Percentiles rank a stretch among this genome's conserved stretches.
Evolutionary conservation across 2,797 vertebrate species (phyloP).

Genomic region (Cebuella pygmaea): DNA sequence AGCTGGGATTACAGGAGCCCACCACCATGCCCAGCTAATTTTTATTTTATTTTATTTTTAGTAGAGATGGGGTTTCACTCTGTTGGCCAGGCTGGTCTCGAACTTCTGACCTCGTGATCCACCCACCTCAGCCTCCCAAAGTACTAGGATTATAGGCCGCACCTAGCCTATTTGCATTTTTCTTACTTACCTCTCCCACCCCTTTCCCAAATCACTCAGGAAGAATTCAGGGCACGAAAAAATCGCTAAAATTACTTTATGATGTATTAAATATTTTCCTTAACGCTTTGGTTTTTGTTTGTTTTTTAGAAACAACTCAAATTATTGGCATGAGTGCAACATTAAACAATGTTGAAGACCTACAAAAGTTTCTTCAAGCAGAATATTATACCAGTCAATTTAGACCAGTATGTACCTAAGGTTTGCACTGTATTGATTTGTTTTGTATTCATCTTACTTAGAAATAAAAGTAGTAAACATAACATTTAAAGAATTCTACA

Average conservation of each 20-base stretch:
- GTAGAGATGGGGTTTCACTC: too few relatives aligned
- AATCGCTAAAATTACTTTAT: constrained; percentile 10
- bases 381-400: constrained; percentile 94
- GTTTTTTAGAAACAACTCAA: constrained; percentile 90
- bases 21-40: too few relatives aligned
- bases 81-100: too few relatives aligned
- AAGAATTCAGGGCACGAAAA: constrained; percentile 8
- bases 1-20: too few relatives aligned
- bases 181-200: not conserved
- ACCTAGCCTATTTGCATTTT: not conserved
- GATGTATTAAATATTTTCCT: not conserved
- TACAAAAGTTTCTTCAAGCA: constrained; percentile 93
- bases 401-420: constrained; percentile 90
- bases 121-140: not conserved
- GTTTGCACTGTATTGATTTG: constrained; percentile 39
- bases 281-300: constrained; percentile 25
- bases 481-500: not conserved
- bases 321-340: constrained; percentile 99
- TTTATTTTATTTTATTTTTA: too few relatives aligned
- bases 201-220: not conserved
- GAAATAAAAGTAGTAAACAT: not conserved
- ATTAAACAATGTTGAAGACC: constrained; percentile 92
- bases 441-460: not conserved
- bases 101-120: too few relatives aligned
- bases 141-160: not conserved